Evolutionary conservation across 2,797 vertebrate species (phyloP).

Genomic region (Dipus sagitta): DNA sequence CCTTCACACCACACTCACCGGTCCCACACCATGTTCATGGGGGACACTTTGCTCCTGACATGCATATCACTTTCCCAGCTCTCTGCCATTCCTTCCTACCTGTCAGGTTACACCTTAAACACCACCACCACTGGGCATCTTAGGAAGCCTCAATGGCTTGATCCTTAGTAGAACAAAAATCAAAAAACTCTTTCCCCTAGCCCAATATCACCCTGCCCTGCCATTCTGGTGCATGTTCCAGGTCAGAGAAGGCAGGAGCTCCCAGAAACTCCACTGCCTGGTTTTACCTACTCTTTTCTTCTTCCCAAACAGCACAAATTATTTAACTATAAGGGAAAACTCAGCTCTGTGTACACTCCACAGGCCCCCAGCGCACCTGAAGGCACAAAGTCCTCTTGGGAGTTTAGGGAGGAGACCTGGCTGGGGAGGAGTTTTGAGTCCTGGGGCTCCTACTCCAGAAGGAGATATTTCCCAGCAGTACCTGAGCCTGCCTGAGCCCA

Average conservation of each 20-base stretch:
- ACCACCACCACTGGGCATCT: neutral
- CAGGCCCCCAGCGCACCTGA: rapidly evolving
- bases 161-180: too few species aligned
- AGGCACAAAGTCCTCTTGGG: neutral
- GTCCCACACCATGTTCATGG: neutral
- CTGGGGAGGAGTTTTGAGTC: too few species aligned
- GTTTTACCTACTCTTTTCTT: neutral
- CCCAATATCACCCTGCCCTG: too few species aligned
- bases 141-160: too few species aligned
- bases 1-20: too few species aligned
- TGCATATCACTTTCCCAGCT: neutral
- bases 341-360: rapidly evolving
- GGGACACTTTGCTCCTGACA: neutral
- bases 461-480: neutral
- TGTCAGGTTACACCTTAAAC: neutral
- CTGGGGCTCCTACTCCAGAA: neutral
- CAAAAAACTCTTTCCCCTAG: too few species aligned
- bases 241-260: neutral
- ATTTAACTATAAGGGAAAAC: neutral
- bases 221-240: neutral
- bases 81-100: neutral
- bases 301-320: neutral
- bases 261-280: neutral
- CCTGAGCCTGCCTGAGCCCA: neutral
- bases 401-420: neutral